Base-by-base conservation (phyloP, 1,140 invertebrate genomes). In the Fopius arisanus region DNA sequence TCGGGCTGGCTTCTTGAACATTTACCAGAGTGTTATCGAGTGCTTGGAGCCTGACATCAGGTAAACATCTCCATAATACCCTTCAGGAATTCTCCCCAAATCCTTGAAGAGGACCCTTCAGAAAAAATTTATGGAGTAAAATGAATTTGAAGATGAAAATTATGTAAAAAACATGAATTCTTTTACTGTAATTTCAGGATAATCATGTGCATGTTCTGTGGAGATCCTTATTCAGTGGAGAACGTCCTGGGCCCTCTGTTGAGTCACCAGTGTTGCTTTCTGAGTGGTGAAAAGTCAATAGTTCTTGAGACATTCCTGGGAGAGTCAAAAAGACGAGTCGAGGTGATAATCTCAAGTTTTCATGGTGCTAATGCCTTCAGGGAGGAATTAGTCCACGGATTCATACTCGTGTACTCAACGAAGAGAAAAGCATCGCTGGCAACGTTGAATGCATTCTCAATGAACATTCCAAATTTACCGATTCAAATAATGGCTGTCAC, bases 131-230 rank as follows among this genome's bases (percentile, higher is more conserved):
- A 3, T 31, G 7, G 29, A 31, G 7, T 31, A 4, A 7, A 31
- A 31, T 31, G 29, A 31, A 7, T 31, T 31, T 31, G 29, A 31
- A 31, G 3, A 4, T 31, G 7, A 31, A 31, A 31, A 31, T 31
- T 31, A 71, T 70, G 26, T 3, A 70, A 70, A 69, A 43, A 75
- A 63, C 62, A 33, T 43, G 31, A 33, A 9, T 12, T 16, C 67
- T 41, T 16, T 6, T 68, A 31, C 54, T 78, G 76, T 65, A 73
- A 70, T 72, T 89, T 82, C 80, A 94, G 94, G 78, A 96, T 99
- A 86, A 95, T 98, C 80, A 95, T 98, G 92, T 98, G 96, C 85
- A 94, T 98, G 91, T 97, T 98, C 85, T 99, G 97, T 88, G 97
- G 97, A 51, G 97, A 99, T 89, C 95, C 96, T 14, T 98, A 95